A percentile compares a stretch with the other conserved stretches of the same genome.
Conservation (phyloP, 37 sponge, comb jelly and placozoan species). For the Oopsacas minuta region DNA sequence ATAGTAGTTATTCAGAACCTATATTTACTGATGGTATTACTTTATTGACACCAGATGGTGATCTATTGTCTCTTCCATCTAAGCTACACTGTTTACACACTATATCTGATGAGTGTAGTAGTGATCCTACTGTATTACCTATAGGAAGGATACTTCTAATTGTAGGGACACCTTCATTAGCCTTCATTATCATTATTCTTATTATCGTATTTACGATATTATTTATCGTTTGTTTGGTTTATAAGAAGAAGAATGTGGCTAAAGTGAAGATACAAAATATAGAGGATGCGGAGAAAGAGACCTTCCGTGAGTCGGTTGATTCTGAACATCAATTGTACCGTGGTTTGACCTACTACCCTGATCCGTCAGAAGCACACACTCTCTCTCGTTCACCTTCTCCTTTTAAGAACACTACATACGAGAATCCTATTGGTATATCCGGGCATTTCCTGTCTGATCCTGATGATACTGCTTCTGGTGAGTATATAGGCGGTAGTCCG, state of each 20-base stretch:
- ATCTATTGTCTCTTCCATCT: background rate
- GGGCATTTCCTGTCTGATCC: no score
- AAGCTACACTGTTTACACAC: background rate
- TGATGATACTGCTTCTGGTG: no score
- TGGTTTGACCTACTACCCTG: conserved; percentile 11
- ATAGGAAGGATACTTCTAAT: background rate
- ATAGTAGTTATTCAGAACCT: background rate
- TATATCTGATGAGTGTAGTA: background rate
- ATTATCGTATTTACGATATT: background rate
- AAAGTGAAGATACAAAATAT: background rate
- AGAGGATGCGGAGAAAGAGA: background rate
- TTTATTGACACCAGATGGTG: background rate
- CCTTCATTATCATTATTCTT: background rate
- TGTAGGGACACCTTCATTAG: background rate
- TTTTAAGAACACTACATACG: no score
- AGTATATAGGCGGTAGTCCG: background rate
- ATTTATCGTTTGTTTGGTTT: background rate
- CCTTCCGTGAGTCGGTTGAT: background rate
- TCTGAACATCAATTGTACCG: background rate
- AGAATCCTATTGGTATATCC: no score
- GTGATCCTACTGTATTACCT: background rate
- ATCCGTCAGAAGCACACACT: background rate
- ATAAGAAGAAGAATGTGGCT: background rate
- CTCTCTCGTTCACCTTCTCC: background rate
- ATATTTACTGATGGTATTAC: background rate